Evolutionary conservation across 35 echinoderm and acorn worm species (phyloP).

Genomic region (Lytechinus variegatus): DNA sequence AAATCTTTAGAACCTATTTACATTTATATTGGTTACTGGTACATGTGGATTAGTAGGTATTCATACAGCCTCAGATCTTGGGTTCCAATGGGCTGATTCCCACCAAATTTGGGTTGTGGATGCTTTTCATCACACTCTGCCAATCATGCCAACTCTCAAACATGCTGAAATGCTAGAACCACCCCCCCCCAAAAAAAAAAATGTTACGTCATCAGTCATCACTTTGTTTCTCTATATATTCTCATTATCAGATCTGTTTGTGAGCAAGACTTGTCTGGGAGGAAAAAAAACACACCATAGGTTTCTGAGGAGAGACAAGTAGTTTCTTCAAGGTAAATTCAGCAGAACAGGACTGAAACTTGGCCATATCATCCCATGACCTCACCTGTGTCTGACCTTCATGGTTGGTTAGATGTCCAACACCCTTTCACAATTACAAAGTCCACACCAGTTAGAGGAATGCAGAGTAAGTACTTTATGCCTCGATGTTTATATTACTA

Average conservation of each 20-base stretch:
- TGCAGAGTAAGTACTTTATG: background rate
- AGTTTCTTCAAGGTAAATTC: background rate
- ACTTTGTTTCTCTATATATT: too few relatives aligned
- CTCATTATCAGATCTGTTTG: background rate
- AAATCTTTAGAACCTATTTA: too few relatives aligned
- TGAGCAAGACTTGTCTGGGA: background rate
- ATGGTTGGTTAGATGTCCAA: background rate
- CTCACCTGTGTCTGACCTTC: background rate
- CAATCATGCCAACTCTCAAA: too few relatives aligned
- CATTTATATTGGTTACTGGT: too few relatives aligned
- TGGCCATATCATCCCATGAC: background rate
- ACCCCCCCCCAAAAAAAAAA: too few relatives aligned
- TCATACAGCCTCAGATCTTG: too few relatives aligned
- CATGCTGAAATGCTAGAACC: too few relatives aligned
- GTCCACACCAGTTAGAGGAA: background rate
- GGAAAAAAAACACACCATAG: background rate
- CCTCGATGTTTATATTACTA: background rate
- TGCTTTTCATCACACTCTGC: too few relatives aligned
- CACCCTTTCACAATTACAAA: background rate
- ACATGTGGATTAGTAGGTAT: too few relatives aligned
- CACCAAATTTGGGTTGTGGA: too few relatives aligned
- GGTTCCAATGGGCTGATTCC: too few relatives aligned
- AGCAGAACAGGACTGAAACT: background rate
- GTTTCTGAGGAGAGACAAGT: background rate
- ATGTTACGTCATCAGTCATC: too few relatives aligned